Percentiles rank a stretch among this genome's conserved stretches.
Evolutionary conservation across 2,797 vertebrate genomes (phyloP).

Genomic region (Botia almorhae): DNA sequence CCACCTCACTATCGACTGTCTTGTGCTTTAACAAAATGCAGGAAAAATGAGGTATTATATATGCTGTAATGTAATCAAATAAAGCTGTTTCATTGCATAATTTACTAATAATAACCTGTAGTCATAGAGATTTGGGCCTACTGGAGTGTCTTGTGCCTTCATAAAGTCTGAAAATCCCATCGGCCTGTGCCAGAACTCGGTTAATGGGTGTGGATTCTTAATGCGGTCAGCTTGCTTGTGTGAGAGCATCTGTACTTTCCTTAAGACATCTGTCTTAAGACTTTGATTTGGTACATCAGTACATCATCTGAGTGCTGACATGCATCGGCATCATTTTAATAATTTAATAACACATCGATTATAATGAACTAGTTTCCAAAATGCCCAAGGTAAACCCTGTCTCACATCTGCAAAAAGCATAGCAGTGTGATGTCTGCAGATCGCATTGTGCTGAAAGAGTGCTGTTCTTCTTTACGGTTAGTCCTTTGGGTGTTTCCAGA

Average conservation of each 20-base stretch:
- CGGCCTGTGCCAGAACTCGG: conserved; percentile 27
- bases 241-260: conserved; percentile 22
- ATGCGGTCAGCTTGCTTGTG: conserved; percentile 2
- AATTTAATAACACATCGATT: conserved; percentile 15
- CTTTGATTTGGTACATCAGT: conserved; percentile 20
- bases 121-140: background rate
- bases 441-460: conserved; percentile 14
- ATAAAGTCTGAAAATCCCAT: conserved; percentile 26
- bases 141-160: background rate
- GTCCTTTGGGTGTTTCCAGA: conserved; percentile 32
- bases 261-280: background rate
- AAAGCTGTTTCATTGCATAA: no score
- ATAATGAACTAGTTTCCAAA: conserved; percentile 27
- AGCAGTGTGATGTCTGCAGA: conserved; percentile 29
- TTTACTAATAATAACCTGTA: background rate
- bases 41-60: no score
- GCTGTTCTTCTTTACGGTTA: background rate
- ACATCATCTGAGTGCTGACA: conserved; percentile 20
- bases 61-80: no score
- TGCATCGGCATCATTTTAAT: conserved; percentile 14
- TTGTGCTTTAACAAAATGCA: no score
- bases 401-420: conserved; percentile 45
- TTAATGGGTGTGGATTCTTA: conserved; percentile 32
- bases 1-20: no score
- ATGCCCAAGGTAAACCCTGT: background rate